These are phyloP conservation scores for Eupleurogrammus muticus DNA, from an alignment of 2,797 vertebrate species.

Conservation along the genomic window DNA sequence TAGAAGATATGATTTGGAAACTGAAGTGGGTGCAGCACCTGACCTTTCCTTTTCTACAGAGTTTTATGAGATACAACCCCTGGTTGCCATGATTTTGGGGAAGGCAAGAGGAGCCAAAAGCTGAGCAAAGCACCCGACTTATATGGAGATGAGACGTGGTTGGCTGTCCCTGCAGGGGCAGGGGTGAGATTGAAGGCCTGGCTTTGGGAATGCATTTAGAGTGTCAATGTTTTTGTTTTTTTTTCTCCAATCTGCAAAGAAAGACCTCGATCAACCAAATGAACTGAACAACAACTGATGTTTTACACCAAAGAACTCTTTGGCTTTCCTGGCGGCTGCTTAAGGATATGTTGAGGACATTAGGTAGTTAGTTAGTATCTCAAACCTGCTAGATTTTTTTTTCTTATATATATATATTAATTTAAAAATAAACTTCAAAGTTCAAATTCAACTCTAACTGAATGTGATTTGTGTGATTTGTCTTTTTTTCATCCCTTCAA, in stretches of 20 bases:
- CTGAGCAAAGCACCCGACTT: conserved; percentile 15
- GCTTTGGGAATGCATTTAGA: conserved; percentile 53
- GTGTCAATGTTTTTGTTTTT: conserved; percentile 45
- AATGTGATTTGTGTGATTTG: not conserved
- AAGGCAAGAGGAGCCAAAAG: conserved; percentile 54
- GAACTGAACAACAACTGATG: conserved; percentile 53
- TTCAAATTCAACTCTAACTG: not conserved
- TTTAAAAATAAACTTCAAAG: not conserved
- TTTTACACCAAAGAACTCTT: conserved; percentile 42
- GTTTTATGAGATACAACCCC: conserved; percentile 43
- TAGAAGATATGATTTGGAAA: conserved; percentile 43
- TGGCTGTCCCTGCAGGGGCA: conserved; percentile 19
- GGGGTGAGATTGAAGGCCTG: conserved; percentile 51
- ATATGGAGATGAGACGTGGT: conserved; percentile 52
- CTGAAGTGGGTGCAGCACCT: conserved; percentile 25
- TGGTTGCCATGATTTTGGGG: conserved; percentile 35
- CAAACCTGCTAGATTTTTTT: not conserved
- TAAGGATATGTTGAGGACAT: not conserved
- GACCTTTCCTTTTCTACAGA: conserved; percentile 53
- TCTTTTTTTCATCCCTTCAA: no score
- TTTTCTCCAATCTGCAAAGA: conserved; percentile 37
- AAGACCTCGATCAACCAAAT: conserved; percentile 59
- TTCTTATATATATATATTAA: no score
- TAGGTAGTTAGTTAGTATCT: not conserved
- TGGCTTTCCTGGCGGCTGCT: conserved; percentile 35